Evolutionary conservation across 1,140 invertebrate genomes (phyloP).

Genomic region (Uloborus diversus): DNA sequence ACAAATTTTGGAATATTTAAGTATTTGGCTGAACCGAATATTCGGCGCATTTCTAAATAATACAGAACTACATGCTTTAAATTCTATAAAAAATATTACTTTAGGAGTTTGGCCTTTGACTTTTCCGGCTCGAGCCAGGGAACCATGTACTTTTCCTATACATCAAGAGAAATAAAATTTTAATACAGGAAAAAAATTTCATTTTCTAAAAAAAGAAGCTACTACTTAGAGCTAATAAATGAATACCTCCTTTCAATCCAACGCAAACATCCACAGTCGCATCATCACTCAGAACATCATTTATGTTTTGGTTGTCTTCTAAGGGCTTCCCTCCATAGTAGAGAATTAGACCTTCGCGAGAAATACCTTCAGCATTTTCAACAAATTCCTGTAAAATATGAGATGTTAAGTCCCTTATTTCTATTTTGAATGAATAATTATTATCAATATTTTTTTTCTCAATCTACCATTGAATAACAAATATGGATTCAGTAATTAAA

Average conservation of each 20-base stretch:
- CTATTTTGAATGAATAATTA: no score
- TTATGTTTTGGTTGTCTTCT: constrained; percentile 71
- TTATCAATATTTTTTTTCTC: no score
- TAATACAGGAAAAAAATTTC: background rate
- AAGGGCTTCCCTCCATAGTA: constrained; percentile 79
- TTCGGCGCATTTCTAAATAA: no score
- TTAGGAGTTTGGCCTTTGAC: constrained; percentile 99
- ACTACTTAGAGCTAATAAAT: no score
- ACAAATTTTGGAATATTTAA: no score
- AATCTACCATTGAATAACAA: no score
- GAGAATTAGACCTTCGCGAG: constrained; percentile 73
- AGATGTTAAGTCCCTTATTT: no score
- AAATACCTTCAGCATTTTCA: constrained; percentile 69
- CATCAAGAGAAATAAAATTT: constrained; percentile 47
- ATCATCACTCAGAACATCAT: constrained; percentile 72
- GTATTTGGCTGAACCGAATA: no score
- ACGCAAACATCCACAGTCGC: constrained; percentile 81
- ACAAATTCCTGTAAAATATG: constrained; percentile 69
- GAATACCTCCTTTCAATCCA: constrained; percentile 85
- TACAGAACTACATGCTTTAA: no score
- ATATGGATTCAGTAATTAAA: no score
- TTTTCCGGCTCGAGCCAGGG: constrained; percentile 99
- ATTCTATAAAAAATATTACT: no score
- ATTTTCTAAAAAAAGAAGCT: no score
- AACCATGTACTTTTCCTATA: constrained; percentile 94